Conservation (phyloP, 2,888 invertebrate species). For the Metacarcinus magister region DNA sequence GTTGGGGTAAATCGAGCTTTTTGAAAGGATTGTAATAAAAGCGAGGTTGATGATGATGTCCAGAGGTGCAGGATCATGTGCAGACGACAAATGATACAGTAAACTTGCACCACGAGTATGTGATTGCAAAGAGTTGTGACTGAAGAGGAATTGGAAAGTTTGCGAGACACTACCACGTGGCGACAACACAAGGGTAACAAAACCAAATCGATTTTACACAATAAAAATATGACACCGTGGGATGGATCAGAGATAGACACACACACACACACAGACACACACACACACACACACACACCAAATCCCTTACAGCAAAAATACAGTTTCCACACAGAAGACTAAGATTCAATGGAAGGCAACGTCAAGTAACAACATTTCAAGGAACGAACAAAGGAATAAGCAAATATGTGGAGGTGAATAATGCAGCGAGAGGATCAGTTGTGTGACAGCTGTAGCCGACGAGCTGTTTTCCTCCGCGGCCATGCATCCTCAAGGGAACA, state of each 20-base stretch:
- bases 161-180: background rate
- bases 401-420: constrained; percentile 3
- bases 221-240: background rate
- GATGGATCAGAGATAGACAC: background rate
- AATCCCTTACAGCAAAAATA: background rate
- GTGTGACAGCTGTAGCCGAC: background rate
- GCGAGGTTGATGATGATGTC: background rate
- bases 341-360: background rate
- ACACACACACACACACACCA: background rate
- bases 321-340: background rate
- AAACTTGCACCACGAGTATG: background rate
- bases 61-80: background rate
- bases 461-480: background rate
- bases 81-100: background rate
- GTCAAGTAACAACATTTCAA: background rate
- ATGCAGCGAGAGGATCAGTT: background rate
- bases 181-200: background rate
- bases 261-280: constrained; percentile 58
- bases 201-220: background rate
- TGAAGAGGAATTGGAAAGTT: background rate
- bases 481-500: background rate
- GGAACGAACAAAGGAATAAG: background rate
- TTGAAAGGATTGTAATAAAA: background rate
- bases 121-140: background rate
- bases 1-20: background rate